These are phyloP conservation scores for Macroramphosus scolopax DNA, from an alignment of 2,797 vertebrate species.

Conservation along the genomic window DNA sequence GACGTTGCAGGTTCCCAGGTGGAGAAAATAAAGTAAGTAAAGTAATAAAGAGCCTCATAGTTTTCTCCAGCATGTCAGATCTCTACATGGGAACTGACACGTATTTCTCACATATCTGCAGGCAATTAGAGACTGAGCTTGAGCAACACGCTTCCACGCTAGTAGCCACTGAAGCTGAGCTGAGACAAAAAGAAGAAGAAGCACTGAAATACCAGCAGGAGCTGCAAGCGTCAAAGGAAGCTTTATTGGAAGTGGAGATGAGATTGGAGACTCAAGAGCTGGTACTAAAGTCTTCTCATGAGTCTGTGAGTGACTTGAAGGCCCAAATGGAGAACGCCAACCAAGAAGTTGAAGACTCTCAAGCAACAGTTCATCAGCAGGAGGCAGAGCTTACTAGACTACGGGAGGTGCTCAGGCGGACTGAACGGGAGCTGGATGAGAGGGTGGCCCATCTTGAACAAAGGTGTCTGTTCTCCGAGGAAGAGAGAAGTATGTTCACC, in stretches of 20 bases:
- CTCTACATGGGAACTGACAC: background rate
- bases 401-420: conserved; percentile 78
- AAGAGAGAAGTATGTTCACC: conserved; percentile 83
- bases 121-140: conserved; percentile 74
- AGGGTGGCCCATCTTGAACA: conserved; percentile 80
- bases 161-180: conserved; percentile 25
- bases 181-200: conserved; percentile 68
- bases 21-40: conserved; percentile 65
- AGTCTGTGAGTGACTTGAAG: conserved; percentile 65
- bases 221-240: conserved; percentile 69
- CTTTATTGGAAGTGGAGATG: conserved; percentile 68
- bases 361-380: conserved; percentile 77
- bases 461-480: conserved; percentile 79
- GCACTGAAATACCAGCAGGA: conserved; percentile 61
- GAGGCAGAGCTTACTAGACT: conserved; percentile 79
- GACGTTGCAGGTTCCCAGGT: conserved; percentile 47
- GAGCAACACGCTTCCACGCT: conserved; percentile 58
- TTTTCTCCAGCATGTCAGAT: background rate
- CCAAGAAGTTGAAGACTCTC: conserved; percentile 71
- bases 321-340: conserved; percentile 73
- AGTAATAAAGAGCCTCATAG: conserved; percentile 49
- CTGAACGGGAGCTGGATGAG: conserved; percentile 78
- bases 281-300: conserved; percentile 69
- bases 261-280: conserved; percentile 75
- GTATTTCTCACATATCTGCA: conserved; percentile 53